Evolutionary conservation across 2,888 invertebrate genomes (phyloP), one percentile per base, ranked within the genome.

Genomic region (Romanomermis culicivorax): DNA sequence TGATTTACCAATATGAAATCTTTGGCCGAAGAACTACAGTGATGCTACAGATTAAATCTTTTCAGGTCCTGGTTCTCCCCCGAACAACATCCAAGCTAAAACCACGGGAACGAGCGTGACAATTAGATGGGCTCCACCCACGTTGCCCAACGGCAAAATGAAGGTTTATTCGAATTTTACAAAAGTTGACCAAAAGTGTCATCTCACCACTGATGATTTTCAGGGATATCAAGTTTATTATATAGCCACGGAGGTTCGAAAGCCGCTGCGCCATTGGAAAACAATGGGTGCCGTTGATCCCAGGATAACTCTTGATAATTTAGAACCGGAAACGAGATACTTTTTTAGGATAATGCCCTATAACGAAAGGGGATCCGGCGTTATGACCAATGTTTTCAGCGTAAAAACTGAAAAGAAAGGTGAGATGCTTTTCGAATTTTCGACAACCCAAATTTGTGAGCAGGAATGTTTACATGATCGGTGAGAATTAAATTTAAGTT

Each of bases 231-330:
- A 61, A 36, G 61, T 67, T 29, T 66, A 65, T 54, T 57, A 67
- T 23, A 64, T 23, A 7, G 7, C 65, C n/a, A 61, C 62, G 36
- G 67, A 66, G 53, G 65, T 66, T 27, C 62, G 63, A 3, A 61
- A 62, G 29, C 64, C 65, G 1, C 57, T 64, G 7, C 64, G 64
- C 45, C 58, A 65, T 55, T 66, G 66, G 66, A 64, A 64, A 57
- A 55, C 56, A 25, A 62, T 60, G 58, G 57, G 61, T 20, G 62
- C 64, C 0, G 57, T 55, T 24, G 42, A 11, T 11, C 17, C 25
- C 7, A 7, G 36, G 11, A n/a, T 45, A 11, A 45, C 47, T 11
- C 17, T 36, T 7, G 36, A 36, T 17, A 23, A 23, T 23, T 23
- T 45, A 23, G 47, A 45, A 11, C 47, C 47, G 23, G 14, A 20